Base-by-base conservation (phyloP, 2,888 invertebrate species). In the Spicauda simplicius region DNA sequence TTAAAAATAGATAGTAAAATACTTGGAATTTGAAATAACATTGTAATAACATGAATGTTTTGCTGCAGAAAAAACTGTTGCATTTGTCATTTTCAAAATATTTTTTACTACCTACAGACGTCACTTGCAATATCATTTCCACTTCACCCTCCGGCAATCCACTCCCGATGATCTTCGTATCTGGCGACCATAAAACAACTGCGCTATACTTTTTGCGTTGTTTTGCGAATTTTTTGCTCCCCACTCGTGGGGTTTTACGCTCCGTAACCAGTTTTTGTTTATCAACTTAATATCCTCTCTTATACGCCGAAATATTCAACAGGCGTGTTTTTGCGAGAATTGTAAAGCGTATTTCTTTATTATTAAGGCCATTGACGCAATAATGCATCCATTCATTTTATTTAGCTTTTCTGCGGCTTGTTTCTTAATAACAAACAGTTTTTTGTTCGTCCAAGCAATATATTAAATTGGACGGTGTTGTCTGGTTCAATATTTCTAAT, bases 161-260 rank as follows among this genome's bases (percentile, higher is more conserved):
- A 14, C 14, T 41, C 45, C n/a, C 0, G 18, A 50, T 18, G 10
- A 50, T 50, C 8, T 50, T 48, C 48, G 1, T 18, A 18, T 50
- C 50, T 11, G 20, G 19, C 7, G 45, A 33, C 6, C 30, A 18
- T 57, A 20, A 50, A 57, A 57, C 30, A 57, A 64, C 57, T 57
- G 16, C 37, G 68, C 18, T 60, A 25, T 33, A 60, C 50, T 41
- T 64, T 57, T 37, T 64, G 37, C 53, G 59, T 48, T 50, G 50
- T 33, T 69, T 67, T 68, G 54, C 52, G 53, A 53, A 20, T 33
- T 63, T 52, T 45, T 65, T 62, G 57, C 68, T 61, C 58, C 60
- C 6, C 53, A 53, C 19, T 37, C 55, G 16, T 25, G 18, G 70
- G 73, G 54, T 65, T 73, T 73, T 71, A 73, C 72, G 72, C 58